Conservation (phyloP, 2,888 invertebrate genomes). For the Tethea ocularis region DNA sequence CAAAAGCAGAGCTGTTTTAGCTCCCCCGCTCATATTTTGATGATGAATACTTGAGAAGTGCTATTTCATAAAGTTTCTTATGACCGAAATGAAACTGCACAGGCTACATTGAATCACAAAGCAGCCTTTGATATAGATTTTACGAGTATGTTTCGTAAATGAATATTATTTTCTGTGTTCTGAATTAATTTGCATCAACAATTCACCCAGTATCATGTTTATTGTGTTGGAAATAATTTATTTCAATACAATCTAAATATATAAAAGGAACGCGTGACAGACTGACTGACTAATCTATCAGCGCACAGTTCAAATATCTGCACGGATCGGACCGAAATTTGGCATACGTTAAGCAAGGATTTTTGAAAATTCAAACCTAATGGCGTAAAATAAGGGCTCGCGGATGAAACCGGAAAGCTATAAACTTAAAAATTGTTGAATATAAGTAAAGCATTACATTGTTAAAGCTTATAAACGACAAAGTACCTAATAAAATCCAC, state of each 20-base stretch:
- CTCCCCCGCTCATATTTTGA: slow-evolving; percentile 48
- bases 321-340: no score
- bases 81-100: slow-evolving; percentile 40
- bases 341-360: no score
- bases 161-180: slow-evolving; percentile 3
- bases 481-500: no score
- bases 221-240: not conserved
- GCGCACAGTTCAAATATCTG: no score
- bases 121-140: slow-evolving; percentile 22
- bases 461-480: no score
- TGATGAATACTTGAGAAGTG: slow-evolving; percentile 43
- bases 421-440: no score
- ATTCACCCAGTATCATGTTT: not conserved
- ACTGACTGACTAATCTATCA: no score
- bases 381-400: no score
- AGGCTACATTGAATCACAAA: slow-evolving; percentile 38
- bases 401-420: no score
- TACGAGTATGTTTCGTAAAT: slow-evolving; percentile 1
- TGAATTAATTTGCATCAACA: not conserved
- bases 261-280: no score
- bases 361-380: no score
- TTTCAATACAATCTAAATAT: not conserved
- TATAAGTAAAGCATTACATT: no score
- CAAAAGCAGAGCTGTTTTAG: slow-evolving; percentile 51
- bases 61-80: slow-evolving; percentile 43